Evolutionary conservation across 2,888 invertebrate genomes (phyloP), one percentile per base, ranked within the genome.

Genomic region (Clivina fossor): DNA sequence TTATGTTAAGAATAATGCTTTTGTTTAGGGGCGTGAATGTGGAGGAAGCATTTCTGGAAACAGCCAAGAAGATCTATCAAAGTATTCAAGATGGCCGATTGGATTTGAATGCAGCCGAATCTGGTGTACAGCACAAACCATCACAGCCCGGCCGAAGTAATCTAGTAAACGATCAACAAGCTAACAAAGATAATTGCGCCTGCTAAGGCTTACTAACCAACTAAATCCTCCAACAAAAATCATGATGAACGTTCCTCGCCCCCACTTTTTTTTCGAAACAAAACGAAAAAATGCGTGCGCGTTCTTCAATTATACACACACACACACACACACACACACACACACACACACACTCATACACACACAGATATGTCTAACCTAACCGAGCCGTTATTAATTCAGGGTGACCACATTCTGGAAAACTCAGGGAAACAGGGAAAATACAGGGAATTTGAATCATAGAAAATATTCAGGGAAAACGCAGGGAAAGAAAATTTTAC

Each of bases 41-140:
- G 13, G 99, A 99, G 76, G 99, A 99, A 77, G 99, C 99, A 46
- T 99, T 99, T 76, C 80, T 99, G 68, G 98, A 99, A 78, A 99
- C 99, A 33, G 99, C 99, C 57, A 93, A 94, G 76, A 97, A 97
- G 78, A 99, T 99, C 71, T 99, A 95, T 79, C 96, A 99, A 77
- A 99, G 98, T 75, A 99, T 99, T 74, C 97, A 98, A 77, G 98
- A 99, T 73, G 99, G 99, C 62, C 90, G 96, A 65, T 79, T 99
- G 80, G 98, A 99, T 76, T 77, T 99, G 74, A 99, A 99, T 77
- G 97, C 97, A 51, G 97, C 99, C 1, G 99, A 99, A 77, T 97
- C 97, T 13, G 99, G 99, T 54, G 99, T 99, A 50, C 98, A 99
- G 78, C 98, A 99, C 77, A 96, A 98, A 80, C 97, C 97, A 26